Base-by-base conservation (phyloP, 2,797 vertebrate genomes). In the Tenualosa ilisha region DNA sequence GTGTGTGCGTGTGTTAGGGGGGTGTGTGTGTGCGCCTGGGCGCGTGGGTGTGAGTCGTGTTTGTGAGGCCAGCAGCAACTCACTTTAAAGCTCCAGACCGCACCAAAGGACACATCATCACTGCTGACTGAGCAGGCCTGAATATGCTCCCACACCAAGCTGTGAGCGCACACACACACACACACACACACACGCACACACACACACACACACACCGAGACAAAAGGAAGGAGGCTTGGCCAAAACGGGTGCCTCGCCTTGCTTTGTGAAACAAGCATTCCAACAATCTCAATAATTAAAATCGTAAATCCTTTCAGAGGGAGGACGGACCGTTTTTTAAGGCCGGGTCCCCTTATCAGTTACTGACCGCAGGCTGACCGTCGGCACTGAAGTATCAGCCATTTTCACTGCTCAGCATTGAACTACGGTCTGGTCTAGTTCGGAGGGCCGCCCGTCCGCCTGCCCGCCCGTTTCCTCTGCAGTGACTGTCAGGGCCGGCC, bases 401-500 rank as follows among this genome's bases (percentile, higher is more conserved):
- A 31, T 31, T 68, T 68, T 68, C 63, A 68, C 7, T 68, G 26
- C 63, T 26, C 24, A 26, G 26, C 26, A 6, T 3, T 3, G 31
- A 31, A 72, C 65, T 37, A 6, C 31, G 17, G 12, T 65, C 63
- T 31, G 11, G 51, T 11, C 26, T 65, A 31, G n/a, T 63, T n/a
- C 17, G 37, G 68, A 65, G 11, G 26, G 63, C 7, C 15, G 54
- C 61, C 61, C 12, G 63, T 24, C 63, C 6, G 31, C 13, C 51
- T 3, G 24, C 63, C 63, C 13, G 63, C 63, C 63, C 15, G 31
- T 26, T 75, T 75, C 68, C 68, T 40, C 68, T 75, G 68, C 68
- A 6, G 68, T 75, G 0, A 0, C 13, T 75, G 6, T 94, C 92
- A 92, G 93, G 93, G 93, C 92, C 88, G 31, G 91, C 88, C 90